A percentile compares a stretch with the other conserved stretches of the same genome.
Evolutionary conservation across 2,888 invertebrate species (phyloP).

Genomic region (Agonopterix arenella): DNA sequence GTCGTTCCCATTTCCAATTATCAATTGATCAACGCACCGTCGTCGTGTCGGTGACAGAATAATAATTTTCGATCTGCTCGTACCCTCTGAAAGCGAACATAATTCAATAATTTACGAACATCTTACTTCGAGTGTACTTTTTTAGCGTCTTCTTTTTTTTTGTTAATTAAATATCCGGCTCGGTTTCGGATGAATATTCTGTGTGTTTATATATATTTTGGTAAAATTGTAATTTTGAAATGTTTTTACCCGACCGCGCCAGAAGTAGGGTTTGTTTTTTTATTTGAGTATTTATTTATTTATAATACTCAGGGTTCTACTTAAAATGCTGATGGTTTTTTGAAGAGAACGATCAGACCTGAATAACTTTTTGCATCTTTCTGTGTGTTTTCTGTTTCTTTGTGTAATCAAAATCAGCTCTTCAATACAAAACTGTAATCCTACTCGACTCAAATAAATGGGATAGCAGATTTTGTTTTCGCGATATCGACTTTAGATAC

Average conservation of each 20-base stretch:
- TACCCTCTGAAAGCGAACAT: background rate
- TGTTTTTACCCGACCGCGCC: conserved; percentile 5
- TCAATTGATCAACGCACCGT: conserved; percentile 38
- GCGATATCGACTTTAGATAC: too few relatives aligned
- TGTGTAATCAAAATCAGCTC: too few relatives aligned
- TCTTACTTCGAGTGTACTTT: conserved; percentile 9
- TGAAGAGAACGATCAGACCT: too few relatives aligned
- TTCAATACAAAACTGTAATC: too few relatives aligned
- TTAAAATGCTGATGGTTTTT: too few relatives aligned
- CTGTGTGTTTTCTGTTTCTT: too few relatives aligned
- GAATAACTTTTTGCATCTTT: too few relatives aligned
- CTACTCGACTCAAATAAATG: too few relatives aligned
- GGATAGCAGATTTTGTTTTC: too few relatives aligned
- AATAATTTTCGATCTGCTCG: conserved; percentile 29
- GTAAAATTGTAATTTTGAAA: conserved; percentile 9
- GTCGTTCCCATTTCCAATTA: conserved; percentile 37
- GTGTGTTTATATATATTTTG: conserved; percentile 11
- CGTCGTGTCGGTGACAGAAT: conserved; percentile 39
- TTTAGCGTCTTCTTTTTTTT: conserved; percentile 4
- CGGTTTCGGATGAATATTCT: conserved; percentile 1
- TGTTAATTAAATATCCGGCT: conserved; percentile 30
- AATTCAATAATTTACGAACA: conserved; percentile 27
- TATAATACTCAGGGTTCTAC: too few relatives aligned
- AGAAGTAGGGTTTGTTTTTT: too few relatives aligned
- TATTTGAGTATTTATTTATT: too few relatives aligned